phyloP scores from a whole-genome alignment of 2,888 invertebrate genomes.

The Dolichopus griseipennis region DNA sequence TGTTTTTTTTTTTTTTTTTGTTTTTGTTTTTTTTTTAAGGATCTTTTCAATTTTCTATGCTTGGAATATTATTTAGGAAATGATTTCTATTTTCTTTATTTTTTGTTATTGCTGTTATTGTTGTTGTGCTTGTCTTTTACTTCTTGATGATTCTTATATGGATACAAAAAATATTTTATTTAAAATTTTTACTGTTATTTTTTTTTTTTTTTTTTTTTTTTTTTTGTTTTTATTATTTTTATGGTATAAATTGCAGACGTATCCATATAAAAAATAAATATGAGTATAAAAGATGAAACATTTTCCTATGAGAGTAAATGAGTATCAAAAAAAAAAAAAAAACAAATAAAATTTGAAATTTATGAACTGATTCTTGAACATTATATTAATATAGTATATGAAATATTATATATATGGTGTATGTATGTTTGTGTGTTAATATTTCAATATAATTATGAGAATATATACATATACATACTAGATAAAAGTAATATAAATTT shows the following conservation, averaged over 20 bases:
- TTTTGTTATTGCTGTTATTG: neutral
- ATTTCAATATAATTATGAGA: too few relatives aligned
- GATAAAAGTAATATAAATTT: too few relatives aligned
- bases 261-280: neutral
- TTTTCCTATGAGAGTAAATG: slow-evolving; percentile 4
- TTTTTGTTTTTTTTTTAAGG: neutral
- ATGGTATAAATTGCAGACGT: neutral
- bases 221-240: neutral
- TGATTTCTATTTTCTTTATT: neutral
- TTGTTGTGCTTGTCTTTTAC: too few relatives aligned
- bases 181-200: neutral
- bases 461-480: too few relatives aligned
- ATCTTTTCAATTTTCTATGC: neutral
- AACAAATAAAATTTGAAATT: neutral
- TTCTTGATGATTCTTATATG: too few relatives aligned
- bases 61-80: slow-evolving; percentile 4
- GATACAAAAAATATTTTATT: neutral
- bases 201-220: neutral
- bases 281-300: neutral
- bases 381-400: neutral
- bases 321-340: neutral
- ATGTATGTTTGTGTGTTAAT: too few relatives aligned
- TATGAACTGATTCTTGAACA: neutral
- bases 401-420: too few relatives aligned
- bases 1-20: neutral